Base-by-base conservation (phyloP, 2,888 invertebrate genomes). In the Odontomyia ornata region DNA sequence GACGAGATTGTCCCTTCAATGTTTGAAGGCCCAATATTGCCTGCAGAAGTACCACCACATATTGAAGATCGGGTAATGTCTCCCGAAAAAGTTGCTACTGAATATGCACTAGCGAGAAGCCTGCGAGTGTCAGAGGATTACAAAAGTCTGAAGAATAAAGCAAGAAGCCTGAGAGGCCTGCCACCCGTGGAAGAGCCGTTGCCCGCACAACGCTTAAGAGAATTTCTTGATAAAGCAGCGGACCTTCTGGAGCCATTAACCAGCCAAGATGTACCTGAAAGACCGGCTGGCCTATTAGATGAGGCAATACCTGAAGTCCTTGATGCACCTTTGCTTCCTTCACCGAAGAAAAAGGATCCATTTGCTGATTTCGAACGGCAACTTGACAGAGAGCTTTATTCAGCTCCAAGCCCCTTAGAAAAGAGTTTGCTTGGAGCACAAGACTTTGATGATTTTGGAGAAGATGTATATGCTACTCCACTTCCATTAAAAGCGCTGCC, bases 361-460 rank as follows among this genome's bases (percentile, higher is more conserved):
- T 36, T 77, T 57, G 75, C 65, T n/a, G 46, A 57, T 21, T 77
- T 28, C 43, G 77, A 77, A 36, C n/a, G 36, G n/a, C 46, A 77
- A 30, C 15, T 77, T 11, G 67, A 75, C 4, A 57, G 43, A 36
- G 73, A 65, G 30, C 18, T 77, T 23, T 11, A 67, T 56, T 13
- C 28, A 47, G 52, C 56, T 7, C 18, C 56, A 15, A 27, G 27
- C 13, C 56, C 47, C 25, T 28, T 56, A 27, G 72, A 27, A 52
- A 43, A 11, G 13, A 67, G 67, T 46, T 13, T 67, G 2, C 11
- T 67, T 2, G 46, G 25, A 15, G 67, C n/a, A 2, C 43, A 67
- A 11, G 43, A 67, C 11, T 46, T 72, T 25, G 71, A 56, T 9
- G 71, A 72, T 27, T 15, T 72, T 23, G 52, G n/a, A 3, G 71